Conservation (phyloP, 2,113 vertebrate species). For the Tiliqua scincoides region DNA sequence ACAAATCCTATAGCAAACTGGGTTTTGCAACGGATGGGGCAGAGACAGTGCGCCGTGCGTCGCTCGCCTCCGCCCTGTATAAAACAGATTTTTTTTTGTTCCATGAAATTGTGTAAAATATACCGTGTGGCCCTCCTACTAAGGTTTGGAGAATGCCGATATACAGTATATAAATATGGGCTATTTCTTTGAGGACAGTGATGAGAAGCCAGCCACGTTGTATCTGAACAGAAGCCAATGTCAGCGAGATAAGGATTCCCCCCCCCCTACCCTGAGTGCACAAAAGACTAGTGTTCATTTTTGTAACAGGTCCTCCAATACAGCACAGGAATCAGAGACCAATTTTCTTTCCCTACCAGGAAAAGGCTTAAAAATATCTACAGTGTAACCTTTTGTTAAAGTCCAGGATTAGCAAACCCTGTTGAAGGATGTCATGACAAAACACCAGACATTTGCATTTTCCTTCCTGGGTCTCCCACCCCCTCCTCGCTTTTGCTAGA, state of each 20-base stretch:
- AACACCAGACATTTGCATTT: background rate
- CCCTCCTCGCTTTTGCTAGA: accelerated
- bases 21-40: no score
- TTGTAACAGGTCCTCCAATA: background rate
- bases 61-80: no score
- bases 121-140: no score
- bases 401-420: background rate
- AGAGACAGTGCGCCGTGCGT: no score
- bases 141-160: background rate
- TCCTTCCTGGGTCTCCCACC: accelerated
- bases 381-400: background rate
- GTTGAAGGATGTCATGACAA: background rate
- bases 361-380: constrained; percentile 15
- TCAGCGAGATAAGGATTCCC: accelerated
- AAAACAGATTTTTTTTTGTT: no score
- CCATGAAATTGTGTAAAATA: no score
- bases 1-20: no score
- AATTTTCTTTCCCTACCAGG: background rate
- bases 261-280: background rate
- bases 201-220: background rate
- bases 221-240: background rate
- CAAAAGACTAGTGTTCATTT: background rate
- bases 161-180: background rate
- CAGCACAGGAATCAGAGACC: background rate
- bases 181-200: accelerated